These are phyloP conservation scores for Drosophila athabasca DNA, from an alignment of 1,140 invertebrate species.

Conservation along the genomic window DNA sequence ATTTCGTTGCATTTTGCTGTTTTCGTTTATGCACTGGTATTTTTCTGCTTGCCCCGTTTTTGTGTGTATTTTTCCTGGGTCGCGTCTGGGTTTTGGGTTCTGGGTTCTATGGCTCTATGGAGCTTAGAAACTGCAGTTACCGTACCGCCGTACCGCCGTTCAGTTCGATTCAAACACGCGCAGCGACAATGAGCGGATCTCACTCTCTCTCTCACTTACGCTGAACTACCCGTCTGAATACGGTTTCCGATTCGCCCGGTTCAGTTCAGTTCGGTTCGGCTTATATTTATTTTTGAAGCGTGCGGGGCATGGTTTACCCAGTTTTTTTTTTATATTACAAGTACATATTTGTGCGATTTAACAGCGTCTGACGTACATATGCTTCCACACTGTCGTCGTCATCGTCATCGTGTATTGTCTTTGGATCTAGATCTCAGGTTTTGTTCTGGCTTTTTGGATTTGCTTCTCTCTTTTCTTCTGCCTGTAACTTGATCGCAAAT, in stretches of 20 bases:
- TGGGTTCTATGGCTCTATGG: slow-evolving; percentile 34
- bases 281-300: slow-evolving; percentile 17
- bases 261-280: slow-evolving; percentile 24
- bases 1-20: slow-evolving; percentile 56
- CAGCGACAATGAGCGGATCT: slow-evolving; percentile 67
- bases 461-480: slow-evolving; percentile 13
- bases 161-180: slow-evolving; percentile 75
- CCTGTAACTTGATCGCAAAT: slow-evolving; percentile 58
- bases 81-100: slow-evolving; percentile 18
- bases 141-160: slow-evolving; percentile 54
- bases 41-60: slow-evolving; percentile 2
- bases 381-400: too few relatives aligned
- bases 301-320: neutral
- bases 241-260: slow-evolving; percentile 4
- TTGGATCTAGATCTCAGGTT: too few relatives aligned
- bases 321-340: slow-evolving; percentile 19
- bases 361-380: slow-evolving; percentile 24
- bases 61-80: slow-evolving; percentile 8
- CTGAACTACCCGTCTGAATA: too few relatives aligned
- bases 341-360: slow-evolving; percentile 12
- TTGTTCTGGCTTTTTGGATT: neutral
- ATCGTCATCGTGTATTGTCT: too few relatives aligned
- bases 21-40: slow-evolving; percentile 56
- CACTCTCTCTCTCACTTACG: slow-evolving; percentile 5
- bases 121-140: slow-evolving; percentile 75